phyloP scores from a whole-genome alignment of 1,140 invertebrate genomes.

The Caenorhabditis inopinata region DNA sequence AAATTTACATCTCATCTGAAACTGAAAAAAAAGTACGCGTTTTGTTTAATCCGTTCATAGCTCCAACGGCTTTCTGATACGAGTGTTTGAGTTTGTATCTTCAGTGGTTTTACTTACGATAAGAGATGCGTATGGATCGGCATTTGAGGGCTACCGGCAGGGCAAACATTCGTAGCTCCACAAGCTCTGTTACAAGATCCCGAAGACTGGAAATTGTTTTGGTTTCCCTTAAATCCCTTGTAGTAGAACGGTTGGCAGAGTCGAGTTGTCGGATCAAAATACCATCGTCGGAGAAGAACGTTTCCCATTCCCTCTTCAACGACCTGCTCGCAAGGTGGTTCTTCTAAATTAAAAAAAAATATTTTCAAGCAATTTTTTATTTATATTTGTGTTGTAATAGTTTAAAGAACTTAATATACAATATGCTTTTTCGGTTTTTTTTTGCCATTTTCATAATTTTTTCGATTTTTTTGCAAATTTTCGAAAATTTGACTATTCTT shows the following conservation, averaged over 20 bases:
- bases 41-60: no score
- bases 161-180: constrained; percentile 40
- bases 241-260: constrained; percentile 45
- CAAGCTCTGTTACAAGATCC: constrained; percentile 41
- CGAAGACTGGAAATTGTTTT: constrained; percentile 63
- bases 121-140: background rate
- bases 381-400: no score
- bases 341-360: no score
- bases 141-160: background rate
- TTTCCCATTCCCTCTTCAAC: constrained; percentile 35
- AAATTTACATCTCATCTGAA: no score
- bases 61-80: no score
- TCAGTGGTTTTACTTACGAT: background rate
- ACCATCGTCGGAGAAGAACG: constrained; percentile 41
- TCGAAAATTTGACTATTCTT: no score
- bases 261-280: constrained; percentile 40
- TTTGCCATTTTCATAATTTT: no score
- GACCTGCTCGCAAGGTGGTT: constrained; percentile 33
- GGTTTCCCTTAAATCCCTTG: constrained; percentile 60
- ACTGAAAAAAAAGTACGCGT: no score
- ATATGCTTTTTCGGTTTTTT: no score
- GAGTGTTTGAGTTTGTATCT: background rate
- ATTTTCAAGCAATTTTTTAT: no score
- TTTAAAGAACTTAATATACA: no score
- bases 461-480: no score